Evolutionary conservation across 64 coral and sea anemone species (phyloP).

Genomic region (Exaiptasia diaphana): DNA sequence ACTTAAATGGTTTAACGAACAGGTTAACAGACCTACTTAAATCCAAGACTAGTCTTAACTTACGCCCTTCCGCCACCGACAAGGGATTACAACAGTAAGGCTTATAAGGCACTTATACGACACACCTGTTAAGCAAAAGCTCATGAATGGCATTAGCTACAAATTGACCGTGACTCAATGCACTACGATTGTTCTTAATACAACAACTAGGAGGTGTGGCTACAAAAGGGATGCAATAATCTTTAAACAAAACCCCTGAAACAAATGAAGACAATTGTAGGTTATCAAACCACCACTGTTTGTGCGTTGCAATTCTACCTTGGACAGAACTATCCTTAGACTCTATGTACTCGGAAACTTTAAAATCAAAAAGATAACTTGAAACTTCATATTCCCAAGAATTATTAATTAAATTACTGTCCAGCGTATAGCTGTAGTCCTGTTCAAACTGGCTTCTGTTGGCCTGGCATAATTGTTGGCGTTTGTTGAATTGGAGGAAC

Average conservation of each 20-base stretch:
- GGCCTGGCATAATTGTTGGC: not conserved
- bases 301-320: not conserved
- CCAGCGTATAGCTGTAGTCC: not conserved
- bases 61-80: not conserved
- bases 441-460: not conserved
- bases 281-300: not conserved
- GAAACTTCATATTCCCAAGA: not conserved
- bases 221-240: not conserved
- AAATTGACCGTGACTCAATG: not conserved
- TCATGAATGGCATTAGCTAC: not conserved
- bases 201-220: not conserved
- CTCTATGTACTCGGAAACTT: not conserved
- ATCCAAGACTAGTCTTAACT: constrained; percentile 2
- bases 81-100: constrained; percentile 13
- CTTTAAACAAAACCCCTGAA: not conserved
- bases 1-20: constrained; percentile 17
- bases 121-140: not conserved
- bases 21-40: constrained; percentile 26
- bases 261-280: not conserved
- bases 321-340: not conserved
- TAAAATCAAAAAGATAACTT: not conserved
- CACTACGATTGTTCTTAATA: constrained; percentile 20
- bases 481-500: not conserved
- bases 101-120: not conserved
- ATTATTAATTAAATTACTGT: not conserved